Percentiles rank a stretch among this genome's conserved stretches.
phyloP scores from a whole-genome alignment of 2,888 invertebrate genomes.

The Phorcus lineatus region DNA sequence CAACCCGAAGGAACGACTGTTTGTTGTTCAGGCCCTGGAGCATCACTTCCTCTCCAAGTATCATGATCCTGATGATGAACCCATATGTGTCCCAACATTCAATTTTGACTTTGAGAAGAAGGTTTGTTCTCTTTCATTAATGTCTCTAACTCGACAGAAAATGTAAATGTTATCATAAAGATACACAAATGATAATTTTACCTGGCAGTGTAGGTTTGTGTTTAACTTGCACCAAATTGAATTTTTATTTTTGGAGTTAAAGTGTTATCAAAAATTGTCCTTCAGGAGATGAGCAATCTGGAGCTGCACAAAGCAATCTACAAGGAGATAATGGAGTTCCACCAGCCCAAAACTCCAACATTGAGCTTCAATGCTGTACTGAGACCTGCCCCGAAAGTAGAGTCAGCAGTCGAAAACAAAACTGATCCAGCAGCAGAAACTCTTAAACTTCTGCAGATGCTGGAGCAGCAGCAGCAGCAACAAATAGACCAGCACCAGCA shows the following conservation, averaged over 20 bases:
- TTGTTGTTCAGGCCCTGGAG: conserved; percentile 75
- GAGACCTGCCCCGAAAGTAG: conserved; percentile 62
- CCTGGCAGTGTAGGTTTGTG: not conserved
- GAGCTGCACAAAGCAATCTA: conserved; percentile 70
- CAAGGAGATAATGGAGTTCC: conserved; percentile 72
- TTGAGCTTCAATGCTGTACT: conserved; percentile 64
- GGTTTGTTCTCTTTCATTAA: conserved; percentile 43
- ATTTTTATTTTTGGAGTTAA: not conserved
- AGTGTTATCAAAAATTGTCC: conserved; percentile 34
- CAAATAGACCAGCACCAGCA: not conserved
- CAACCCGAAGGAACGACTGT: conserved; percentile 75
- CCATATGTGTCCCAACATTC: conserved; percentile 72
- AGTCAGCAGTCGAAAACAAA: not conserved
- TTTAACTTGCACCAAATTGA: not conserved
- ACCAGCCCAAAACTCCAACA: conserved; percentile 59
- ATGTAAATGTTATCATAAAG: no score
- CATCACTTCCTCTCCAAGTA: conserved; percentile 76
- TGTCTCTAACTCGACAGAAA: no score
- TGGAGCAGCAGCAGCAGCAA: not conserved
- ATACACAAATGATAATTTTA: not conserved
- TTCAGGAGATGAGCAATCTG: conserved; percentile 65
- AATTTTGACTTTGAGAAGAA: conserved; percentile 74
- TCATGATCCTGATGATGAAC: conserved; percentile 76
- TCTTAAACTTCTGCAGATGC: not conserved
- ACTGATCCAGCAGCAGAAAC: not conserved